Evolutionary conservation across 2,113 vertebrate species (phyloP).

Genomic region (Amblyornis subalaris): DNA sequence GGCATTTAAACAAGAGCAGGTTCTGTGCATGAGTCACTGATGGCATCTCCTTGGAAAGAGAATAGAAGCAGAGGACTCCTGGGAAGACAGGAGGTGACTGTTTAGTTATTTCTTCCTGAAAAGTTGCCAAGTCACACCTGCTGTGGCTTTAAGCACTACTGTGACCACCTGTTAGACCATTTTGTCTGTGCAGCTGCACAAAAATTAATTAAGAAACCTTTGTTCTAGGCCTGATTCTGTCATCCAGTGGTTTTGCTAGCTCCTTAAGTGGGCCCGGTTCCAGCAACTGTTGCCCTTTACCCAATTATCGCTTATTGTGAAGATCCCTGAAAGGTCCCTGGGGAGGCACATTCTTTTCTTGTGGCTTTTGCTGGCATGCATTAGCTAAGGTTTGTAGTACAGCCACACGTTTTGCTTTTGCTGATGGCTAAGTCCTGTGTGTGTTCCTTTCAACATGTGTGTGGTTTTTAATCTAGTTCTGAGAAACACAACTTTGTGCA

Average conservation of each 20-base stretch:
- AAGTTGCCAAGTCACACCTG: neutral
- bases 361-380: rapidly evolving
- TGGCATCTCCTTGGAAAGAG: neutral
- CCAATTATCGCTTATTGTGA: neutral
- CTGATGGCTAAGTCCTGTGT: neutral
- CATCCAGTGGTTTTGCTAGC: neutral
- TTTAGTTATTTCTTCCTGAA: neutral
- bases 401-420: neutral
- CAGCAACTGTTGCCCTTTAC: neutral
- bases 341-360: neutral
- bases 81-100: neutral
- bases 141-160: neutral
- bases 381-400: neutral
- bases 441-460: neutral
- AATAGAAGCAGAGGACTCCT: neutral
- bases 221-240: neutral
- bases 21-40: neutral
- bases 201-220: neutral
- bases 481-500: neutral
- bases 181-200: constrained; percentile 15
- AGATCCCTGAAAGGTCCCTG: neutral
- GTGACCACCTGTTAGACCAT: neutral
- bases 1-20: neutral
- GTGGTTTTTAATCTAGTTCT: neutral
- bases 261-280: neutral